Evolutionary conservation across 1,140 invertebrate genomes (phyloP).

Genomic region (Mamestra configurata): DNA sequence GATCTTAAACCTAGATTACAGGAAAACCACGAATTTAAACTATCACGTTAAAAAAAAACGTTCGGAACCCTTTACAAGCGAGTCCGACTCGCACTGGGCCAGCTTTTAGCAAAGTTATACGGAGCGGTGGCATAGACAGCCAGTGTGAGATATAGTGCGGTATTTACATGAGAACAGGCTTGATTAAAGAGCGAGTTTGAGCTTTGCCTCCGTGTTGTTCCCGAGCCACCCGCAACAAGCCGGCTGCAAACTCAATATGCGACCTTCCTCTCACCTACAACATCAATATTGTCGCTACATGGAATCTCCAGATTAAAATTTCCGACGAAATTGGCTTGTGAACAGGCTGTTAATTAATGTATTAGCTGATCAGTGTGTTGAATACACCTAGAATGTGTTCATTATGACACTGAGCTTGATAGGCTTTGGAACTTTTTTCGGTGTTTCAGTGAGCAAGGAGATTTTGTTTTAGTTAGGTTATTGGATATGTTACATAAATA

Average conservation of each 20-base stretch:
- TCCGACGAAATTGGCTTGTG: constrained; percentile 2
- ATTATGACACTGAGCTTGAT: not conserved
- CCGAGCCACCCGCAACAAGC: not conserved
- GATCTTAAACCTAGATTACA: too few species aligned
- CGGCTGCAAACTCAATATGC: constrained; percentile 30
- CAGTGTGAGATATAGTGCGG: too few species aligned
- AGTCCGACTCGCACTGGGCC: too few species aligned
- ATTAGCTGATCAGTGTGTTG: not conserved
- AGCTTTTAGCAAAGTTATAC: too few species aligned
- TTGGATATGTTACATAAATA: too few species aligned
- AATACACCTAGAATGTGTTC: not conserved
- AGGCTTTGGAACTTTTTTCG: too few species aligned
- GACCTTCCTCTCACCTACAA: constrained; percentile 13
- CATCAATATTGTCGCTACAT: constrained; percentile 9
- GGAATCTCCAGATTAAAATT: constrained; percentile 31
- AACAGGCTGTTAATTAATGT: not conserved
- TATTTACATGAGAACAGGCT: constrained; percentile 47
- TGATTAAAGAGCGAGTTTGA: constrained; percentile 42
- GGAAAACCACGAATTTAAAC: too few species aligned
- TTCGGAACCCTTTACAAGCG: too few species aligned
- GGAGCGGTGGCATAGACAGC: too few species aligned
- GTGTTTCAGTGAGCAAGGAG: too few species aligned
- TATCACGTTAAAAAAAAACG: too few species aligned
- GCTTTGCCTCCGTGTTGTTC: constrained; percentile 2
- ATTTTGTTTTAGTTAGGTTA: too few species aligned